These are phyloP conservation scores for Halcyon malimbica DNA, from an alignment of 2,113 vertebrate genomes.

Conservation along the genomic window DNA sequence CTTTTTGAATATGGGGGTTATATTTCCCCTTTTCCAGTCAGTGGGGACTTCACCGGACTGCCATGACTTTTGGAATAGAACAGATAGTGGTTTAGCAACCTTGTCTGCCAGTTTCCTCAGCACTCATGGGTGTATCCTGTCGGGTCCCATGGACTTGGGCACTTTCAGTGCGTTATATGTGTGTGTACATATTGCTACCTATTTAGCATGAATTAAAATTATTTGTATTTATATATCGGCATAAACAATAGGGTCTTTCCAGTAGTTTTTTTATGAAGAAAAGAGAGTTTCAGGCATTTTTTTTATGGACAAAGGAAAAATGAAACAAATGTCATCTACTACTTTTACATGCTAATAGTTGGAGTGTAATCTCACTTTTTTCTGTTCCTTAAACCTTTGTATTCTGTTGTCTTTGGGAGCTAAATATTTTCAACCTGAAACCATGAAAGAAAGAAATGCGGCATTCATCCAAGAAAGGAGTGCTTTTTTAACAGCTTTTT, in stretches of 20 bases:
- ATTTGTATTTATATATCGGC: neutral
- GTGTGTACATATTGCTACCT: neutral
- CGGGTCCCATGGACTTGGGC: too few species aligned
- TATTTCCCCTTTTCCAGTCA: too few species aligned
- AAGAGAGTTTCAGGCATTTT: neutral
- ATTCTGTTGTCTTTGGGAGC: neutral
- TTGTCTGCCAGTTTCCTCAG: too few species aligned
- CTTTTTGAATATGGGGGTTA: too few species aligned
- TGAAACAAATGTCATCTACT: neutral
- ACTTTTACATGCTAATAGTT: neutral
- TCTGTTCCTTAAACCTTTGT: neutral
- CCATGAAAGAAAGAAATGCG: neutral
- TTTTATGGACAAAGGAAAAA: neutral
- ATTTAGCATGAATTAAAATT: neutral
- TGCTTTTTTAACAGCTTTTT: neutral
- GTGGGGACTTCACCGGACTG: too few species aligned
- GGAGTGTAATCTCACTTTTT: neutral
- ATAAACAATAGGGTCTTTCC: neutral
- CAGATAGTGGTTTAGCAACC: too few species aligned
- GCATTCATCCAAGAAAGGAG: constrained; percentile 59
- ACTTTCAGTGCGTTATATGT: neutral
- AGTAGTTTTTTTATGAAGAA: neutral
- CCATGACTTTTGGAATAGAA: too few species aligned
- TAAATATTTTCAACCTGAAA: neutral
- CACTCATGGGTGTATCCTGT: too few species aligned